Percentiles rank a stretch among this genome's conserved stretches.
Evolutionary conservation across 2,888 invertebrate species (phyloP).

Genomic region (Philereme transversata): DNA sequence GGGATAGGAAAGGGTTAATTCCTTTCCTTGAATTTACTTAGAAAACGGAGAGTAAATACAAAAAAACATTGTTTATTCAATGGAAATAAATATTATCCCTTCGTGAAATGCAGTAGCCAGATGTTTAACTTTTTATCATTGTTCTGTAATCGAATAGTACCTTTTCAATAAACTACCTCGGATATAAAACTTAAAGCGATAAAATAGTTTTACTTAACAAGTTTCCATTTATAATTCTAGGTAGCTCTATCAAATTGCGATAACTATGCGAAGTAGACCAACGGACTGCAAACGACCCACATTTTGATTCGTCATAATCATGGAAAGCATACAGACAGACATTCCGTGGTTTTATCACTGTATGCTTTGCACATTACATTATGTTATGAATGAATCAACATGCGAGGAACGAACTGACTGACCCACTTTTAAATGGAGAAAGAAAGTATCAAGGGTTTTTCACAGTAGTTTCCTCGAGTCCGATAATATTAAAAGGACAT

Average conservation of each 20-base stretch:
- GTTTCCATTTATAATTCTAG: conserved; percentile 7
- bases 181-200: conserved; percentile 10
- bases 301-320: conserved; percentile 24
- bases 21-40: too few species aligned
- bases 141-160: not conserved
- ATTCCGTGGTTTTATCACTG: conserved; percentile 23
- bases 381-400: conserved; percentile 12
- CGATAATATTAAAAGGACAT: too few species aligned
- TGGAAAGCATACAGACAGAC: conserved; percentile 26
- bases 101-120: too few species aligned
- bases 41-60: too few species aligned
- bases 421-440: not conserved
- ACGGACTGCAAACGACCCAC: conserved; percentile 20
- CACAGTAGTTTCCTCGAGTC: too few species aligned
- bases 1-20: too few species aligned
- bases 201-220: not conserved
- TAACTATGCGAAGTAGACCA: conserved; percentile 16
- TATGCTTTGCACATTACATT: conserved; percentile 25
- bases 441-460: not conserved
- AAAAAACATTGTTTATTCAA: too few species aligned
- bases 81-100: too few species aligned
- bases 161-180: conserved; percentile 1
- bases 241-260: conserved; percentile 15
- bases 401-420: not conserved
- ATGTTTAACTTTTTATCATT: not conserved